Base-by-base conservation (phyloP, 2,113 vertebrate species). In the Ondatra zibethicus region DNA sequence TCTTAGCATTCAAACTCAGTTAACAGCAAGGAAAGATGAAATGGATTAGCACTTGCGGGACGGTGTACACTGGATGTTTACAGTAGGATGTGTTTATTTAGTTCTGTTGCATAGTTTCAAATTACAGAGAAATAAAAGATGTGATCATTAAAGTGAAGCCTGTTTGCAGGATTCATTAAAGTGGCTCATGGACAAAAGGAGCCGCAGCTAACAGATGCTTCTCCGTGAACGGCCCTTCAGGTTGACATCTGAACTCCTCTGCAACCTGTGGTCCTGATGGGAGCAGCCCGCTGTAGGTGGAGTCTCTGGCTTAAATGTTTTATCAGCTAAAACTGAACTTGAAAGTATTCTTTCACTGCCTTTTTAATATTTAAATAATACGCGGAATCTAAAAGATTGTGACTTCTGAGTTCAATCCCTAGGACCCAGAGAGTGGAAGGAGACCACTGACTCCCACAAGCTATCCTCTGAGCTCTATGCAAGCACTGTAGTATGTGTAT, bases 321-420 rank as follows among this genome's bases (percentile, higher is more conserved):
- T 50, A 75, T 89, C 63, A 66, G 5, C 31, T 70, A 39, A 70
- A 80, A 5, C 27, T 95, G 39, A 19, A 63, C 47, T 61, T 87
- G 19, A 42, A 65, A 63, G 58, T 75, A 73, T 6, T 39, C 52
- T 29, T 50, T 68, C 42, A 9, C 77, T 94, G 47, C 72, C 47
- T 66, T 94, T 94, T 88, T 25, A 42, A 50, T 88, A 92, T 88
- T 78, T 95, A 95, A 95, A 91, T 86, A 63, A 72, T 29, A 29
- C 25, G 55, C 63, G 50, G 88, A 50, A 58, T 75, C 11, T 95
- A n/a, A 89, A 91, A 88, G 27, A 75, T 88, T 7, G 0, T 17
- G 16, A 52, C 42, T 84, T 85, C 61, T 66, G 63, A 68, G 31
- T 36, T 33, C 63, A 47, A 7, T 31, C 42, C 29, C 17, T 50